Conservation (phyloP, 2,797 vertebrate genomes). For the Pogonophryne albipinna region DNA sequence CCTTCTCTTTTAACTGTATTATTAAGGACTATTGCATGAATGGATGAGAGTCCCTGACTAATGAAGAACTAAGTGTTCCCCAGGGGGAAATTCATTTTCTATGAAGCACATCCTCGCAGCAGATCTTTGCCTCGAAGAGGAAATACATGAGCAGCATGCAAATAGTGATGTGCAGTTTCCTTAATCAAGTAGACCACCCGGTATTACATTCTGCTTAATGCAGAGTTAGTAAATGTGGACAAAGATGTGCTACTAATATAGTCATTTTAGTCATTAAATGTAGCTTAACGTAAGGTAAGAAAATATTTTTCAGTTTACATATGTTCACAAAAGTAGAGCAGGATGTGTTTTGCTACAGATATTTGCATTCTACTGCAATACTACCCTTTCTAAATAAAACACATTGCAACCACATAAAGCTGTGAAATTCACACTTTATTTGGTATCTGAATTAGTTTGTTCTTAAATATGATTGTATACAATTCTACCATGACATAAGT, state of each 20-base stretch:
- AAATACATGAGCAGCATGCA: neutral
- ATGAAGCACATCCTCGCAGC: constrained; percentile 7
- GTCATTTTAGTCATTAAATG: neutral
- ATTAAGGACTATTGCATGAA: neutral
- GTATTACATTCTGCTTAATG: neutral
- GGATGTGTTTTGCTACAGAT: neutral
- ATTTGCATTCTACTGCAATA: constrained; percentile 7
- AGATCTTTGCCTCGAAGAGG: neutral
- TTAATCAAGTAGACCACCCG: neutral
- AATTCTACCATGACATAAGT: neutral
- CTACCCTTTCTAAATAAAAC: neutral
- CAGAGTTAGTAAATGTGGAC: neutral
- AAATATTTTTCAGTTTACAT: neutral
- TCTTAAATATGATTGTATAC: neutral
- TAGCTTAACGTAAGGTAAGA: too few relatives aligned
- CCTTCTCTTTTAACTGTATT: neutral
- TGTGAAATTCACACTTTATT: neutral
- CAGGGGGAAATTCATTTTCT: neutral
- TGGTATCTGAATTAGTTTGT: neutral
- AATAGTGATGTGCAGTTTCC: constrained; percentile 1
- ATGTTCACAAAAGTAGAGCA: neutral
- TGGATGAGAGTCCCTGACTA: neutral
- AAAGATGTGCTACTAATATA: neutral
- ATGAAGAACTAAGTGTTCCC: neutral
- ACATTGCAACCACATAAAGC: neutral